Evolutionary conservation across 2,888 invertebrate genomes (phyloP), one percentile per base, ranked within the genome.

Genomic region (Scotopteryx bipunctaria): DNA sequence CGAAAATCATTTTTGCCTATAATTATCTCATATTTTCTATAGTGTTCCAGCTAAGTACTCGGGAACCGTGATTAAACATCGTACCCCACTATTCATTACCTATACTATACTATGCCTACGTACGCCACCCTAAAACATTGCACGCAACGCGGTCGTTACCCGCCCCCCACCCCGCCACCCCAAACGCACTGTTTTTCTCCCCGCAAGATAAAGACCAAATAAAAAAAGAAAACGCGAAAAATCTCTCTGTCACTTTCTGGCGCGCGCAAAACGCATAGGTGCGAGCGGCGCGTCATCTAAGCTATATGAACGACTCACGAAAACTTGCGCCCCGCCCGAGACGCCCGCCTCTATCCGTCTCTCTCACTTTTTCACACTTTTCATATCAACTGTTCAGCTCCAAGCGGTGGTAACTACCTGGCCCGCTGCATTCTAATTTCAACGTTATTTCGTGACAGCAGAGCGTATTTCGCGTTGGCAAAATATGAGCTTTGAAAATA

Each of bases 341-440:
- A 87, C 83, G 85, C 78, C 72, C 73, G 84, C 81, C 81, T 87
- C 87, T 90, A 90, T 89, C 89, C 81, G 81, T 90, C 90, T 86
- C 90, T 89, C 87, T 90, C 90, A 79, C 78, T 90, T 90, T 90
- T 90, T 90, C 86, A 86, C 88, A 90, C 89, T 90, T 90, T 90
- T 90, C 88, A 86, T 81, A 66, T 73, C 61, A 62, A 55, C 43
- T n/a, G 13, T 54, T 32, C 59, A 67, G 41, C 41, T 58, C 2
- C 37, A 27, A 48, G 81, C 71, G 6, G 78, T 19, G 55, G 31
- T 44, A 80, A 63, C 14, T 59, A 29, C 43, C 21, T 0, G 0
- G 1, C 1, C 23, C 3, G 1, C 1, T 1, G 0, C 51, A 56
- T 36, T 11, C 14, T 0, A 76, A 72, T 59, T 55, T 61, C 1